These are phyloP conservation scores for Nasonovia ribisnigri DNA, from an alignment of 2,888 invertebrate genomes.

Conservation along the genomic window DNA sequence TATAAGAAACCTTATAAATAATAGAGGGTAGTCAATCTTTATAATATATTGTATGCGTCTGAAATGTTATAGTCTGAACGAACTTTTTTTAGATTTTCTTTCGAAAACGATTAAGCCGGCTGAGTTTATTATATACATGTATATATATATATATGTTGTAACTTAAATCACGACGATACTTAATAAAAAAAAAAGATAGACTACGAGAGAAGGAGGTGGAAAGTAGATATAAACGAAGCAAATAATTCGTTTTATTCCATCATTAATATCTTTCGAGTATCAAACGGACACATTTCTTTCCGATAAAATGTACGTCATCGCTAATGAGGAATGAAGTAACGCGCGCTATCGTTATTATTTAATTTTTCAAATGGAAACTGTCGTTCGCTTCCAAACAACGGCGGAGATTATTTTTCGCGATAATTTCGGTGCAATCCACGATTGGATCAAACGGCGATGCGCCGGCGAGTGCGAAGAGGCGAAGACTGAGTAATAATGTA, in stretches of 20 bases:
- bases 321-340: slow-evolving; percentile 44
- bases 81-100: slow-evolving; percentile 13
- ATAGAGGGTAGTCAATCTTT: slow-evolving; percentile 5
- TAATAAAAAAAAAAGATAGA: background rate
- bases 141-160: background rate
- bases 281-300: background rate
- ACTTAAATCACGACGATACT: slow-evolving; percentile 22
- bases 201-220: background rate
- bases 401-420: slow-evolving; percentile 49
- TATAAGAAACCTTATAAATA: background rate
- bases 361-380: slow-evolving; percentile 49
- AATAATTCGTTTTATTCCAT: slow-evolving; percentile 24
- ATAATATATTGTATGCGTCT: background rate
- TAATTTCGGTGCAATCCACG: background rate
- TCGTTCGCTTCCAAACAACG: background rate
- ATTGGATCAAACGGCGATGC: background rate
- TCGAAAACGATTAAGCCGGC: background rate
- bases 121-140: background rate
- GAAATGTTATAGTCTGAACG: background rate
- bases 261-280: slow-evolving; percentile 44
- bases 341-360: slow-evolving; percentile 44
- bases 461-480: background rate
- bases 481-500: background rate
- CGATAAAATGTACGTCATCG: slow-evolving; percentile 39
- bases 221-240: background rate